Percentiles rank a stretch among this genome's conserved stretches.
phyloP scores from a whole-genome alignment of 2,113 vertebrate species.

The Eidolon helvum region DNA sequence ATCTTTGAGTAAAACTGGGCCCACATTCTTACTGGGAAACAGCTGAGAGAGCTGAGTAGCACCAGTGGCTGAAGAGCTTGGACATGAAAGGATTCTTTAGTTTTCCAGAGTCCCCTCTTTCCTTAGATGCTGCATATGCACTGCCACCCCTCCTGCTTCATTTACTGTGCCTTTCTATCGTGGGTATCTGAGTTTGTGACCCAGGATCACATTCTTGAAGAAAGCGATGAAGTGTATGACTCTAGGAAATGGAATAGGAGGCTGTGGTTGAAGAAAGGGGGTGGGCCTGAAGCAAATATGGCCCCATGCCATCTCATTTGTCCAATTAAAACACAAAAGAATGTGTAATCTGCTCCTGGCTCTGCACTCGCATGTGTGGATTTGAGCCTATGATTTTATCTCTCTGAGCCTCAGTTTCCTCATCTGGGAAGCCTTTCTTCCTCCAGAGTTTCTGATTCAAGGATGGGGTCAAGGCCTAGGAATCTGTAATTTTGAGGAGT shows the following conservation, averaged over 20 bases:
- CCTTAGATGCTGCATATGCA: rapidly evolving
- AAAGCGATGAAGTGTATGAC: background rate
- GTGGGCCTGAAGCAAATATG: background rate
- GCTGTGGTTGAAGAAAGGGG: background rate
- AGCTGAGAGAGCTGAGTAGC: background rate
- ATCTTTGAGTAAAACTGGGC: background rate
- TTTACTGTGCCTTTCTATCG: too few species aligned
- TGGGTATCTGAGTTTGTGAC: background rate
- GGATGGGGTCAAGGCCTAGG: background rate
- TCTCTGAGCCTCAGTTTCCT: conserved; percentile 7
- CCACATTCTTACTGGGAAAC: background rate
- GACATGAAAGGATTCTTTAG: background rate
- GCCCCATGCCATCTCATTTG: background rate
- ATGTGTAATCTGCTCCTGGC: background rate
- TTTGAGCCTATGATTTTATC: background rate
- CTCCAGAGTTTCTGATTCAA: background rate
- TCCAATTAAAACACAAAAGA: background rate
- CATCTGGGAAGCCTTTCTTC: background rate
- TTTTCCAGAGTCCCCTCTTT: background rate
- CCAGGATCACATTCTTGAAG: background rate
- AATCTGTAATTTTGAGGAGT: background rate
- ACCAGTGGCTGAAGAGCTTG: background rate
- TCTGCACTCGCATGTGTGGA: background rate
- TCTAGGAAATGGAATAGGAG: background rate
- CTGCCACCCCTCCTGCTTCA: background rate